Percentiles rank a stretch among this genome's conserved stretches.
Conservation (phyloP, 2,888 invertebrate species). For the Hermodice carunculata region DNA sequence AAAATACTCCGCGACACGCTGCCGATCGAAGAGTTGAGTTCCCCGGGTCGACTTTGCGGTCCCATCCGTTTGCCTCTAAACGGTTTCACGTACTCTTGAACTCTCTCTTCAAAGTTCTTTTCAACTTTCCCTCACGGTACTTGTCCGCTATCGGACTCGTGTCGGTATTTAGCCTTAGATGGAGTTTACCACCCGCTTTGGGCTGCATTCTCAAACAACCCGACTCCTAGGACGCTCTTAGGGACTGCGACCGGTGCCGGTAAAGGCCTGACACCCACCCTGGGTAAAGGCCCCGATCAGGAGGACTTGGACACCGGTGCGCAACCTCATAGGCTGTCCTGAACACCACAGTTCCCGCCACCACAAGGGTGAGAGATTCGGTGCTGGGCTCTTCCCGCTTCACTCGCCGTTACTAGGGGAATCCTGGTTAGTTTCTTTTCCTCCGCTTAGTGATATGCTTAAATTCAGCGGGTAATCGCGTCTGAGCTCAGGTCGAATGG, state of each 20-base stretch:
- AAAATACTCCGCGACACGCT: not conserved
- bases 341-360: too few species aligned
- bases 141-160: conserved; percentile 78
- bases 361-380: conserved; percentile 49
- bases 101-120: conserved; percentile 78
- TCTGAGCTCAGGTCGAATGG: conserved; percentile 65
- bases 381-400: conserved; percentile 74
- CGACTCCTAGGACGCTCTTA: conserved; percentile 71
- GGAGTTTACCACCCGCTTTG: conserved; percentile 77
- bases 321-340: conserved; percentile 62
- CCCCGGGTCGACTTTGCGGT: conserved; percentile 4
- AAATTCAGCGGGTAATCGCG: conserved; percentile 73
- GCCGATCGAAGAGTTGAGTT: not conserved
- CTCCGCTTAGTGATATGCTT: conserved; percentile 81
- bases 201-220: conserved; percentile 77
- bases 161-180: conserved; percentile 75
- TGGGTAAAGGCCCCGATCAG: conserved; percentile 64
- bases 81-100: conserved; percentile 76
- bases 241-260: conserved; percentile 33
- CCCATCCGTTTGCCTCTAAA: conserved; percentile 24
- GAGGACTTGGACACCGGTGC: conserved; percentile 50
- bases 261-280: conserved; percentile 70
- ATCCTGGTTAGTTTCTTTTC: conserved; percentile 79
- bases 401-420: conserved; percentile 77
- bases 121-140: conserved; percentile 79